Evolutionary conservation across 2,113 vertebrate species (phyloP).

Genomic region (Neotragus pygmaeus): DNA sequence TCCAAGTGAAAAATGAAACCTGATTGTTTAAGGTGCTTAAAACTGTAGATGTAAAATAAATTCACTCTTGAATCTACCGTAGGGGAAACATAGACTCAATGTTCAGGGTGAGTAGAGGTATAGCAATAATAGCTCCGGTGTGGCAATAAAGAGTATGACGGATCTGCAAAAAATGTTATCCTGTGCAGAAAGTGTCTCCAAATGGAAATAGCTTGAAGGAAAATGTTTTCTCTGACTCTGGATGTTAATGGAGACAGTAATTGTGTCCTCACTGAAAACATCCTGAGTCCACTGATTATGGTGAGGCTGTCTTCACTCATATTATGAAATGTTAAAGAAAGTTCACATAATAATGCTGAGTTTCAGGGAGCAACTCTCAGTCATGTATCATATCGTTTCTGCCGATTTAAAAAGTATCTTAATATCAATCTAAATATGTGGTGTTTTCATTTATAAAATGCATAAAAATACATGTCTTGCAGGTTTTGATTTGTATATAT

Average conservation of each 20-base stretch:
- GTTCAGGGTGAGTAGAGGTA: not conserved
- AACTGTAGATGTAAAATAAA: not conserved
- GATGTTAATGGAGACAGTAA: not conserved
- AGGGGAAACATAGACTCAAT: not conserved
- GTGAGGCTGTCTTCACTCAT: not conserved
- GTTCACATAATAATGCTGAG: not conserved
- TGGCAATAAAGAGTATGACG: not conserved
- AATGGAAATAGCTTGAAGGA: not conserved
- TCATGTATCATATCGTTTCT: not conserved
- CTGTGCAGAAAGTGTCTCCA: not conserved
- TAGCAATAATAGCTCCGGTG: not conserved
- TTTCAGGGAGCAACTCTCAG: not conserved
- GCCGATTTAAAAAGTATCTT: not conserved
- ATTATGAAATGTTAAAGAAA: not conserved
- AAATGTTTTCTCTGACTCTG: not conserved
- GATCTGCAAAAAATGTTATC: not conserved
- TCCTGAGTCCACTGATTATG: not conserved
- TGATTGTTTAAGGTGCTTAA: not conserved
- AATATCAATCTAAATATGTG: not conserved
- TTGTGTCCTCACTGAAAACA: not conserved
- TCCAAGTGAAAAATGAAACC: not conserved
- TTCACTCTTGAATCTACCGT: not conserved
- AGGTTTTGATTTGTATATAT: not conserved
- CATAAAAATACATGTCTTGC: not conserved
- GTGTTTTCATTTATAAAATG: not conserved